Conservation (phyloP, 2,113 vertebrate genomes). For the Silurus glanis region DNA sequence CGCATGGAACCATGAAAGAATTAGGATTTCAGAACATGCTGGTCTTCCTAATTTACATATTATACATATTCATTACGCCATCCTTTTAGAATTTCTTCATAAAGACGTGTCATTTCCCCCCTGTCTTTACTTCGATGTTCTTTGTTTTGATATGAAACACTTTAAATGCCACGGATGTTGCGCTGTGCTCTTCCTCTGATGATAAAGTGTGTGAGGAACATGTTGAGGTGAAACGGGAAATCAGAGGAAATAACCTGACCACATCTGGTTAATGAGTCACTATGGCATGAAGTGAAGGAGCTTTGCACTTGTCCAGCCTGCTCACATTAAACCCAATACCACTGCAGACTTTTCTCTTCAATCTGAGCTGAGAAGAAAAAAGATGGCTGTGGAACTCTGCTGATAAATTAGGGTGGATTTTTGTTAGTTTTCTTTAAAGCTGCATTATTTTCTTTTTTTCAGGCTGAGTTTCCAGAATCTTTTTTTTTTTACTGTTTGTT, state of each 20-base stretch:
- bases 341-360: background rate
- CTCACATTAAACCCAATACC: constrained; percentile 27
- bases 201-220: background rate
- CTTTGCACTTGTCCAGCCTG: constrained; percentile 2
- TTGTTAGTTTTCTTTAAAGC: background rate
- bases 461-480: background rate
- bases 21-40: too few species aligned
- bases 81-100: too few species aligned
- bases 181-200: background rate
- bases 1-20: too few species aligned
- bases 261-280: constrained; percentile 73
- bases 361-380: too few species aligned
- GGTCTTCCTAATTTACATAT: background rate
- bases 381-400: background rate
- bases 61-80: background rate
- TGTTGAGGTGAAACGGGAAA: constrained; percentile 26
- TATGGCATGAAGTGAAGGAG: constrained; percentile 31
- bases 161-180: background rate
- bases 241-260: constrained; percentile 68
- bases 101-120: background rate
- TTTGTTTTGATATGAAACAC: too few species aligned
- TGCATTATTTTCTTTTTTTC: background rate
- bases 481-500: background rate
- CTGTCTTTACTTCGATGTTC: too few species aligned
- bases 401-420: background rate